Evolutionary conservation across 2,113 vertebrate genomes (phyloP).

Genomic region (Prochilodus magdalenae): DNA sequence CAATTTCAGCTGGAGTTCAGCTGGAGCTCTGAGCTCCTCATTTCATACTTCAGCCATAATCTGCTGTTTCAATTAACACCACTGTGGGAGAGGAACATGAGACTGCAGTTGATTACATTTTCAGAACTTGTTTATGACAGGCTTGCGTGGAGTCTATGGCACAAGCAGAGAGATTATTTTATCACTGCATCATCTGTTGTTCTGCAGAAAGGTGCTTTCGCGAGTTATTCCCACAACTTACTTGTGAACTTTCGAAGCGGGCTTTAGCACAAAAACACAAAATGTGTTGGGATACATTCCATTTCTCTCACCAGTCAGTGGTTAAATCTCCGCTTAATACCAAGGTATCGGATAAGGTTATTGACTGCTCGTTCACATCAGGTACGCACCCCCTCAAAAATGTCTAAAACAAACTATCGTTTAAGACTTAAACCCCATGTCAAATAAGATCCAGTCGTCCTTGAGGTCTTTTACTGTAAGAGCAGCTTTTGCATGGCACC

Average conservation of each 20-base stretch:
- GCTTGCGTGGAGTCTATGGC: not conserved
- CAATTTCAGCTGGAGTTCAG: not conserved
- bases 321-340: slow-evolving; percentile 52
- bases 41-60: slow-evolving; percentile 35
- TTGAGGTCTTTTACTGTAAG: slow-evolving; percentile 63
- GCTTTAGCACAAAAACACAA: not conserved
- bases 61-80: slow-evolving; percentile 57
- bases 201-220: not conserved
- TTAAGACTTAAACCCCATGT: slow-evolving; percentile 62
- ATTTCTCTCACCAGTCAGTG: slow-evolving; percentile 36
- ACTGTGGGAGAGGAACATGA: slow-evolving; percentile 20
- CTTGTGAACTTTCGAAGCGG: slow-evolving; percentile 1
- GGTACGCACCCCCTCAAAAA: slow-evolving; percentile 55
- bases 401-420: slow-evolving; percentile 63
- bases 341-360: slow-evolving; percentile 56
- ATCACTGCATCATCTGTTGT: slow-evolving; percentile 1
- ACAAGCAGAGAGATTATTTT: not conserved
- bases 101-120: slow-evolving; percentile 52
- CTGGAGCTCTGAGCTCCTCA: slow-evolving; percentile 13
- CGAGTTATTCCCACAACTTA: slow-evolving; percentile 5
- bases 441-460: slow-evolving; percentile 65
- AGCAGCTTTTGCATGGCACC: slow-evolving; percentile 58
- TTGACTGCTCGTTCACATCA: slow-evolving; percentile 56
- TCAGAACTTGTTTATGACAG: slow-evolving; percentile 46
- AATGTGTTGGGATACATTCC: slow-evolving; percentile 41